Evolutionary conservation across 2,797 vertebrate species (phyloP).

Genomic region (Chiroxiphia lanceolata): DNA sequence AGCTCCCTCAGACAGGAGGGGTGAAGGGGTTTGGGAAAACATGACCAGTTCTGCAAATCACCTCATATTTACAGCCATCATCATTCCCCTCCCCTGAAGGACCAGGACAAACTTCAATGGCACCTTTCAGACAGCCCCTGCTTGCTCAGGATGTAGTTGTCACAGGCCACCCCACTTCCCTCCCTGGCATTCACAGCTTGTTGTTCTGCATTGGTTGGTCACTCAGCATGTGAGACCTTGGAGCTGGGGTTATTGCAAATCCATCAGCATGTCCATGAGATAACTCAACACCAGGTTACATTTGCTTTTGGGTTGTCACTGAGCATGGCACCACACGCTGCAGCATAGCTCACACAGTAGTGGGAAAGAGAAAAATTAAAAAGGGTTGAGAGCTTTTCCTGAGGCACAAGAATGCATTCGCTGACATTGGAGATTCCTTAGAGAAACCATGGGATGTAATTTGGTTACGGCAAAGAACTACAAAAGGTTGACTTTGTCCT

Average conservation of each 20-base stretch:
- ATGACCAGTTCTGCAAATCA: background rate
- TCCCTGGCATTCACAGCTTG: background rate
- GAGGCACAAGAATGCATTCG: background rate
- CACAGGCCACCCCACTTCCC: background rate
- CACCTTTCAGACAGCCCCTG: background rate
- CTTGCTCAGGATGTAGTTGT: background rate
- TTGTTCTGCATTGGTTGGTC: background rate
- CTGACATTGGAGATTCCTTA: background rate
- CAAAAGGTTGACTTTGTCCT: background rate
- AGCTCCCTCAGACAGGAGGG: background rate
- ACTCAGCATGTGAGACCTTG: fast-evolving
- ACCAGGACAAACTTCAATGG: background rate
- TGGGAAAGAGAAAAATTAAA: background rate
- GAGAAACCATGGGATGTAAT: background rate
- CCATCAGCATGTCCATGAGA: background rate
- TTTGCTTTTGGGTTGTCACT: background rate
- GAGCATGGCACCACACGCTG: background rate
- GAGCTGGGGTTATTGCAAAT: background rate
- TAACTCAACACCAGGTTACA: background rate
- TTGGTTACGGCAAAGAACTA: background rate
- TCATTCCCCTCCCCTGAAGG: background rate
- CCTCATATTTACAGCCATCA: background rate
- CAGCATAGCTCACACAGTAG: background rate
- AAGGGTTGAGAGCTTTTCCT: background rate
- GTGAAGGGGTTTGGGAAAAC: background rate